Evolutionary conservation across 2,797 vertebrate genomes (phyloP).

Genomic region (Acrocephalus scirpaceus): DNA sequence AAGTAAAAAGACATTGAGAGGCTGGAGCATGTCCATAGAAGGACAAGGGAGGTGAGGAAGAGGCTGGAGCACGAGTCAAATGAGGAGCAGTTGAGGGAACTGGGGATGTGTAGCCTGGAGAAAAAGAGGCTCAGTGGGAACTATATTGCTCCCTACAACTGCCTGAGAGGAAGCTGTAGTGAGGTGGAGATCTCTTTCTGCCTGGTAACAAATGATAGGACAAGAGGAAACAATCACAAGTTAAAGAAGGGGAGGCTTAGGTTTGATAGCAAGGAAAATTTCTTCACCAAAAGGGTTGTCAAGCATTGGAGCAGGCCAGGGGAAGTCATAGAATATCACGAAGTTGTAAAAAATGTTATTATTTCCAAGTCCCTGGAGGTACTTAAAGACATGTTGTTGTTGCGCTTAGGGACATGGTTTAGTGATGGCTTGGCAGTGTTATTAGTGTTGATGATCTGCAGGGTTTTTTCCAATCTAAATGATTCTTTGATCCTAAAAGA

Average conservation of each 20-base stretch:
- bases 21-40: fast-evolving
- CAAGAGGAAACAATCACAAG: not conserved
- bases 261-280: not conserved
- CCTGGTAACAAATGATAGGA: not conserved
- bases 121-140: not conserved
- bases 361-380: not conserved
- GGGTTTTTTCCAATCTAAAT: not conserved
- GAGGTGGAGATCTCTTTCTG: not conserved
- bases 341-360: not conserved
- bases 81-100: not conserved
- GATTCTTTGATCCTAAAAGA: not conserved
- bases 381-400: not conserved
- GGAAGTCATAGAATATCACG: not conserved
- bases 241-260: not conserved
- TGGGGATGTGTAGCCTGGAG: not conserved
- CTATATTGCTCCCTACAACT: not conserved
- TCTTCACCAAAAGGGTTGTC: not conserved
- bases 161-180: not conserved
- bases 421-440: not conserved
- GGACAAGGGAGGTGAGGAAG: fast-evolving
- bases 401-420: not conserved
- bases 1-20: not conserved
- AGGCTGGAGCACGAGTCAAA: fast-evolving
- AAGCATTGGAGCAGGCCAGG: not conserved
- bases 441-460: not conserved